phyloP scores from a whole-genome alignment of 2,113 vertebrate species.

The Podocnemis expansa region DNA sequence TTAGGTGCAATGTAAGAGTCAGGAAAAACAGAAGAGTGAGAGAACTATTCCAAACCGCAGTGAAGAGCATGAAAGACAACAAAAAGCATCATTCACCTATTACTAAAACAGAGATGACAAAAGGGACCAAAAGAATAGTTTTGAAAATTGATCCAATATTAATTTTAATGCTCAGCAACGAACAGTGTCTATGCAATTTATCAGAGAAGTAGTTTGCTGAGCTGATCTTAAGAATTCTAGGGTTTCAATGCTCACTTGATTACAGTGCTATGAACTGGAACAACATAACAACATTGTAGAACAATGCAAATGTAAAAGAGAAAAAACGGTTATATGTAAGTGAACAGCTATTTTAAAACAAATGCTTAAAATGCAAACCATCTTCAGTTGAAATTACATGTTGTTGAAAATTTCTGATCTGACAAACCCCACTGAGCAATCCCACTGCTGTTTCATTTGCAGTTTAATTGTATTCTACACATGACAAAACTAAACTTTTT shows the following conservation, averaged over 20 bases:
- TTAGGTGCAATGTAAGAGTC: not conserved
- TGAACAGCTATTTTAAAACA: not conserved
- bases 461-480: not conserved
- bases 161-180: not conserved
- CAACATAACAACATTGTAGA: not conserved
- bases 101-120: not conserved
- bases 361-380: not conserved
- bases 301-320: not conserved
- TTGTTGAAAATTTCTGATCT: not conserved
- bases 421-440: not conserved
- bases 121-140: not conserved
- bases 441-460: not conserved
- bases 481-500: not conserved
- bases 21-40: not conserved
- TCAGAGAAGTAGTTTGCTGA: not conserved
- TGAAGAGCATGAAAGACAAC: not conserved
- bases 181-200: not conserved
- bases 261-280: not conserved
- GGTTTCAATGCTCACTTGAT: not conserved
- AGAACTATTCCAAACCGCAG: not conserved
- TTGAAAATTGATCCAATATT: not conserved
- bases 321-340: not conserved
- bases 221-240: not conserved
- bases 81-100: not conserved
- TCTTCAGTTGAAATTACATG: not conserved